Evolutionary conservation across 2,888 invertebrate genomes (phyloP), one percentile per base, ranked within the genome.

Genomic region (Ophion ellenae): DNA sequence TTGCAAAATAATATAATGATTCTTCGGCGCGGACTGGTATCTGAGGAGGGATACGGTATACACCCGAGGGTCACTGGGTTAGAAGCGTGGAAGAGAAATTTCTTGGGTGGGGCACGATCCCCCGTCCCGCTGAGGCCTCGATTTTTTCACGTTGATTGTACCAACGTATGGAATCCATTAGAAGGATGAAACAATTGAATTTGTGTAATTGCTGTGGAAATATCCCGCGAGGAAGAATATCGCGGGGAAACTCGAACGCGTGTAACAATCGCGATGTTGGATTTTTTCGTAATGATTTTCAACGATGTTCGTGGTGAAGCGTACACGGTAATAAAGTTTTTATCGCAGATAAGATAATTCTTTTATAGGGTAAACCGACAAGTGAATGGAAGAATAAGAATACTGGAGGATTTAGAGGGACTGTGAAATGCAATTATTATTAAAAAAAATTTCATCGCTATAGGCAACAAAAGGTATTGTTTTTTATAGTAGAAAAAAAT

Each of bases 1-100:
- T 87, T 88, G 87, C 88, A 85, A 88, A 88, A 87, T 88, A 87
- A 86, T 81, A 74, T 83, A 86, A 87, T 83, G 84, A 87, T 87
- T 85, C 83, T 76, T 76, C 74, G 86, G 79, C 76, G 81, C 32
- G 75, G 82, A 75, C 71, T 81, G 20, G 67, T 67, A 59, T 80
- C 61, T 57, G 57, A 59, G 75, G 53, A 79, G 82, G 77, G 71
- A 63, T 83, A 59, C 59, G 59, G 61, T 66, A 79, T 32, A 77
- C 74, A 59, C 69, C 53, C 81, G 61, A 78, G 87, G 86, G 87
- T 87, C 86, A 88, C 81, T 87, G 84, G 88, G 88, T 88, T 87
- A 83, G 63, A 81, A 83, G 73, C 83, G 73, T 77, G 83, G 75
- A 81, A 78, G 81, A 86, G 83, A 86, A 86, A 86, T 86, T 81